Conservation (phyloP, 2,797 vertebrate species). For the Sternarchorhynchus goeldii region DNA sequence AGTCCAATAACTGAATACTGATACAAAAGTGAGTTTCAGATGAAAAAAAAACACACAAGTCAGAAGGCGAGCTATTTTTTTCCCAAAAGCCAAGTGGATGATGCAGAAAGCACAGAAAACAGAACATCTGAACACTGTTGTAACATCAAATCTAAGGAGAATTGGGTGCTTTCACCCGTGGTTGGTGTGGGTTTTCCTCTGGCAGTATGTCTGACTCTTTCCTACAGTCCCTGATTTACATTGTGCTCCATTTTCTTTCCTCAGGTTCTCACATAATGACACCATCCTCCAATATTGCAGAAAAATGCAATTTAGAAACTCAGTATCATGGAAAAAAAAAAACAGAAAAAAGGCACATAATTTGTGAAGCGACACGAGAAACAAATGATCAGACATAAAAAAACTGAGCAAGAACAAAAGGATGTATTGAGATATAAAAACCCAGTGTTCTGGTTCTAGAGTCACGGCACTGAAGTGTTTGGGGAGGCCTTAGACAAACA, state of each 20-base stretch:
- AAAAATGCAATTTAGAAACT: conserved; percentile 50
- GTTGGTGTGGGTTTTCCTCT: conserved; percentile 68
- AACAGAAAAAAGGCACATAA: conserved; percentile 77
- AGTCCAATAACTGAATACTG: conserved; percentile 74
- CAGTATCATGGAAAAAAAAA: conserved; percentile 41
- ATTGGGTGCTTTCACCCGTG: conserved; percentile 60
- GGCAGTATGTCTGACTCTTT: conserved; percentile 70
- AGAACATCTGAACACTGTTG: conserved; percentile 66
- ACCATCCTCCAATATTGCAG: conserved; percentile 70
- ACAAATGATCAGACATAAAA: conserved; percentile 58
- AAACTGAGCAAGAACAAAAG: conserved; percentile 45
- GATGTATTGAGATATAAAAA: conserved; percentile 62
- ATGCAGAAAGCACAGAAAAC: conserved; percentile 79
- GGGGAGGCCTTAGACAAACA: conserved; percentile 47
- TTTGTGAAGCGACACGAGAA: conserved; percentile 72
- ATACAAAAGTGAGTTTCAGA: conserved; percentile 83
- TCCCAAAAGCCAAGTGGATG: conserved; percentile 81
- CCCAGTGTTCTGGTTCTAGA: conserved; percentile 62
- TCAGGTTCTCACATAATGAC: conserved; percentile 62
- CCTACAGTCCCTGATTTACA: conserved; percentile 72
- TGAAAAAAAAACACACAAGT: conserved; percentile 75
- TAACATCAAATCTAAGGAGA: conserved; percentile 75
- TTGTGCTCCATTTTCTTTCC: conserved; percentile 67
- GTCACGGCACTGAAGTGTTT: conserved; percentile 72
- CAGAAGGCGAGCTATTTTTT: conserved; percentile 78